A percentile compares a stretch with the other conserved stretches of the same genome.
Conservation (phyloP, 2,797 vertebrate genomes). For the Sphaeramia orbicularis region DNA sequence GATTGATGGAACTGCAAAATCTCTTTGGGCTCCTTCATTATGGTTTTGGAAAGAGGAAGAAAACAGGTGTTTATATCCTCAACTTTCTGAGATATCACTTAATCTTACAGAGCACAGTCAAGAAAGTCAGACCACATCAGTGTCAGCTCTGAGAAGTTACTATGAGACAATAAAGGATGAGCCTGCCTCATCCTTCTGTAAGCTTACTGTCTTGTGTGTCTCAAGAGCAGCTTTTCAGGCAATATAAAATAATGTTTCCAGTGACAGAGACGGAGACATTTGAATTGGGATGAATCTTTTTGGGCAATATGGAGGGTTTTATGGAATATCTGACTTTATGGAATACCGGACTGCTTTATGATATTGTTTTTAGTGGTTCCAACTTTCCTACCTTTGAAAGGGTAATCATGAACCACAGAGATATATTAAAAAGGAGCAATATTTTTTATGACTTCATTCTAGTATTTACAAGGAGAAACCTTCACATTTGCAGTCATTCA, state of each 20-base stretch:
- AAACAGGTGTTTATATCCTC: conserved; percentile 61
- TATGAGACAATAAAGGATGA: conserved; percentile 30
- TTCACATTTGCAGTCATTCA: conserved; percentile 5
- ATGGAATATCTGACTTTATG: neutral
- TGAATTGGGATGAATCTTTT: conserved; percentile 11
- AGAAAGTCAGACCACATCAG: conserved; percentile 55
- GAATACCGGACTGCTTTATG: conserved; percentile 5
- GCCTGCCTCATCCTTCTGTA: conserved; percentile 34
- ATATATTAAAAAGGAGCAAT: conserved; percentile 11
- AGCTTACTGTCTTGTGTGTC: conserved; percentile 20
- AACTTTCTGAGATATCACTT: conserved; percentile 52
- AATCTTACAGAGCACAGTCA: conserved; percentile 44
- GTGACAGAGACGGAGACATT: conserved; percentile 20
- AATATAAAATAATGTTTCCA: conserved; percentile 29
- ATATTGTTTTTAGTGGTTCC: conserved; percentile 12
- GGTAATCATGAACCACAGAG: neutral
- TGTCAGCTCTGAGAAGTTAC: conserved; percentile 38
- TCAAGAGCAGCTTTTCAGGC: conserved; percentile 19
- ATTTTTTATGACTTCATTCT: neutral
- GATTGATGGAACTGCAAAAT: conserved; percentile 44
- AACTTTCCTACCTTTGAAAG: conserved; percentile 1
- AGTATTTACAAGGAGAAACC: neutral
- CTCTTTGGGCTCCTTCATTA: conserved; percentile 61
- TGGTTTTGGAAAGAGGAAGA: conserved; percentile 47
- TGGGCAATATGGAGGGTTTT: conserved; percentile 16